phyloP scores from a whole-genome alignment of 2,797 vertebrate genomes.

The Luscinia luscinia region DNA sequence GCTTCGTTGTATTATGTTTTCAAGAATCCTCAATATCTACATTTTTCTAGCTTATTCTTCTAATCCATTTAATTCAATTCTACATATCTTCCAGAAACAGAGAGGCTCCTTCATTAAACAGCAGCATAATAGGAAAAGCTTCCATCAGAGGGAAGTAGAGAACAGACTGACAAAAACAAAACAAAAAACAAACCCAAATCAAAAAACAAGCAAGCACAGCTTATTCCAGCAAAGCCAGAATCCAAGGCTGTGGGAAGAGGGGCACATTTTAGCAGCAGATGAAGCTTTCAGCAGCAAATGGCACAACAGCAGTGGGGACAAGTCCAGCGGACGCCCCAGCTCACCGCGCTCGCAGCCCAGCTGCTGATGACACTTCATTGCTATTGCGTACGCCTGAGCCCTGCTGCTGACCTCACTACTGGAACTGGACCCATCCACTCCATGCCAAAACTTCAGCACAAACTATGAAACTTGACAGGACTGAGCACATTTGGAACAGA shows the following conservation, averaged over 20 bases:
- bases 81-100: neutral
- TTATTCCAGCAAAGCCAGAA: constrained; percentile 29
- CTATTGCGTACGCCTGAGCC: neutral
- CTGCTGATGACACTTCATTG: neutral
- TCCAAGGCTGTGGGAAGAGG: neutral
- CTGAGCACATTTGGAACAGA: neutral
- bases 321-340: neutral
- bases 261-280: neutral
- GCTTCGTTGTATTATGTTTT: neutral
- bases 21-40: constrained; percentile 7
- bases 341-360: neutral
- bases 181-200: neutral
- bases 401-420: constrained; percentile 29
- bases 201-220: neutral
- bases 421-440: neutral
- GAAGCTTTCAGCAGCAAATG: neutral
- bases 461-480: constrained; percentile 12
- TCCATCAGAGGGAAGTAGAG: neutral
- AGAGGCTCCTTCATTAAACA: neutral
- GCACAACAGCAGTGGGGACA: neutral
- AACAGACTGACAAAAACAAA: neutral
- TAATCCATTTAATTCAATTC: neutral
- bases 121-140: neutral
- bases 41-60: neutral
- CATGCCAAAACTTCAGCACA: constrained; percentile 6